Conservation (phyloP, 1,140 invertebrate genomes). For the Drosophila nigromelanica region DNA sequence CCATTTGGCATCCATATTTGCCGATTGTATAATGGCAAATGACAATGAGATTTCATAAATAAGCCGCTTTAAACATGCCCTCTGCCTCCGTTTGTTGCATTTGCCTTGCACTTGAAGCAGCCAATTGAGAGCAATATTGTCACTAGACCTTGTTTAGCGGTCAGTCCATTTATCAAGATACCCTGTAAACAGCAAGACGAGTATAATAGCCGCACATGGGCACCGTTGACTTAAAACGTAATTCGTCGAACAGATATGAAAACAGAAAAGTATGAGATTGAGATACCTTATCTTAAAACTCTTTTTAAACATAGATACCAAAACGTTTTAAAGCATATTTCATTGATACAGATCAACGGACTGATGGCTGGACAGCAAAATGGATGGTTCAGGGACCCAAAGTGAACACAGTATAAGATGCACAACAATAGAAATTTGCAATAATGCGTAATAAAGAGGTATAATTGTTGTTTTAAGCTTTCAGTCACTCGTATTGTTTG, state of each 20-base stretch:
- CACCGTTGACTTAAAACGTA: no score
- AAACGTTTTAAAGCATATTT: no score
- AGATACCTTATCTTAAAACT: no score
- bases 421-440: conserved; percentile 9
- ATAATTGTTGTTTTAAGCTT: conserved; percentile 44
- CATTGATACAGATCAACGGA: no score
- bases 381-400: not conserved
- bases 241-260: no score
- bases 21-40: conserved; percentile 34
- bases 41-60: conserved; percentile 53
- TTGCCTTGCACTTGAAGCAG: conserved; percentile 61
- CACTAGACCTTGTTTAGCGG: conserved; percentile 1
- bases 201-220: not conserved
- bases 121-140: conserved; percentile 47
- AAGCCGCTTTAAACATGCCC: not conserved
- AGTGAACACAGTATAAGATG: not conserved
- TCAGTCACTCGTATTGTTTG: conserved; percentile 14
- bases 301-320: no score
- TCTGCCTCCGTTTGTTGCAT: not conserved
- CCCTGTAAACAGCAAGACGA: not conserved
- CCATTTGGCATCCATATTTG: conserved; percentile 5
- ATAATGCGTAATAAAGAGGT: conserved; percentile 1
- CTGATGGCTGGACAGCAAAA: not conserved
- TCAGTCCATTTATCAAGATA: not conserved
- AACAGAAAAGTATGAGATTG: no score